Evolutionary conservation across 2,113 vertebrate species (phyloP), one percentile per base, ranked within the genome.

Genomic region (Dasyurus viverrinus): DNA sequence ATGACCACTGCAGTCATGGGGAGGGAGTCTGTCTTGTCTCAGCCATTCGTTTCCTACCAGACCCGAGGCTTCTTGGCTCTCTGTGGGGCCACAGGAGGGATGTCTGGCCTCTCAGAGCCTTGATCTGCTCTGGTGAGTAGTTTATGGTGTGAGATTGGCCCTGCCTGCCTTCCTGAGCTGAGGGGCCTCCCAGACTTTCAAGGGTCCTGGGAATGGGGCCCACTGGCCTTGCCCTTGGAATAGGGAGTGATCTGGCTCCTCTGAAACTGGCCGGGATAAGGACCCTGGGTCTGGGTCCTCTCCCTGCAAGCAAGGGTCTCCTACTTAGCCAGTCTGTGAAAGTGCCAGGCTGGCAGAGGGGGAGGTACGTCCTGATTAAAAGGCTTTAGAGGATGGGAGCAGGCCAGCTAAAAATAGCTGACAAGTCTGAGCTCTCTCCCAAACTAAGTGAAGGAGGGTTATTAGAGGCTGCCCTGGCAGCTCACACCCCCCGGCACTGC

Each of bases 401-500:
- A 96, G 93, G 95, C 57, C 94, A 96, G 96, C 95, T 96, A 68
- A 95, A 97, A 98, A 97, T 98, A 98, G 93, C 54, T 26, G 89
- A 89, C 94, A 96, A 98, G 95, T 27, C 95, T 89, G 92, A 92
- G 0, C 42, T 91, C 97, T 98, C 97, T 94, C 94, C 30, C 16
- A 7, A 76, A 76, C 68, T 8, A 84, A 42, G 6, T 42, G 36
- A 42, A 42, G 68, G 68, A 14, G 42, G 90, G 95, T 98, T 98
- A 96, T 97, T 98, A 98, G 96, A 98, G 1, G 26, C 50, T 96
- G 96, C 60, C 89, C 94, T 97, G 89, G 95, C 94, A 97, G 96
- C 95, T 96, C 97, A 96, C 90, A 96, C 97, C 97, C 97, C 93
- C 96, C 92, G 98, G 98, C 98, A 97, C 96, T 98, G 98, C 98